These are phyloP conservation scores for Aphelocoma californica DNA, from an alignment of 2,797 vertebrate species.

Conservation along the genomic window DNA sequence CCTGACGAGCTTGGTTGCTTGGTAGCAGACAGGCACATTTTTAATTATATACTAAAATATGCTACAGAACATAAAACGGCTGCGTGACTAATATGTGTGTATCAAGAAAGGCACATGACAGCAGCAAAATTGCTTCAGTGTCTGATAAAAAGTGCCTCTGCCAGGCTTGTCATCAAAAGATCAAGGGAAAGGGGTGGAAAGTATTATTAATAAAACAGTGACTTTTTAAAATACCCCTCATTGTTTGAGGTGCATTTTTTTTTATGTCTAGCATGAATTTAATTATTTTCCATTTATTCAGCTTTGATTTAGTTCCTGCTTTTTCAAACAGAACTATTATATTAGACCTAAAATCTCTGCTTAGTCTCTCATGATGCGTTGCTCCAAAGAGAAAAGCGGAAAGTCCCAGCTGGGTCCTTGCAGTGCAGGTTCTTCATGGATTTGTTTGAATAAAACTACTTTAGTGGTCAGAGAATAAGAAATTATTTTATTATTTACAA, in stretches of 20 bases:
- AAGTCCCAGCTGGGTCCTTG: background rate
- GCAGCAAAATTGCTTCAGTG: conserved; percentile 70
- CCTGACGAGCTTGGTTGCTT: conserved; percentile 75
- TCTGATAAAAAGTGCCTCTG: conserved; percentile 68
- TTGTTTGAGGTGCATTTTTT: conserved; percentile 63
- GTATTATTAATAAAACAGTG: conserved; percentile 71
- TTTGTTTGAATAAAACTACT: background rate
- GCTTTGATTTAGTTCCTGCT: background rate
- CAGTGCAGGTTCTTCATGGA: background rate
- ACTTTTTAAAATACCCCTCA: conserved; percentile 64
- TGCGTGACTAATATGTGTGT: conserved; percentile 72
- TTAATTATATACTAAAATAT: conserved; percentile 80
- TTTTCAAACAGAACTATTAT: background rate
- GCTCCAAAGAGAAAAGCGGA: background rate
- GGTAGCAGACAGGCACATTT: conserved; percentile 77
- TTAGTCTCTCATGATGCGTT: background rate
- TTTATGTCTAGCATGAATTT: conserved; percentile 32
- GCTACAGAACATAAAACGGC: conserved; percentile 73
- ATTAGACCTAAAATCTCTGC: background rate
- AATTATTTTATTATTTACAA: background rate
- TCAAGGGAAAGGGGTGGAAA: conserved; percentile 56
- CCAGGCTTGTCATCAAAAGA: conserved; percentile 71
- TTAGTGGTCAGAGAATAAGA: background rate
- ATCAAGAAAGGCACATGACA: conserved; percentile 76
- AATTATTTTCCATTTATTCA: conserved; percentile 6